A percentile compares a stretch with the other conserved stretches of the same genome.
Evolutionary conservation across 2,113 vertebrate species (phyloP).

Genomic region (Microcebus ravelobensis): DNA sequence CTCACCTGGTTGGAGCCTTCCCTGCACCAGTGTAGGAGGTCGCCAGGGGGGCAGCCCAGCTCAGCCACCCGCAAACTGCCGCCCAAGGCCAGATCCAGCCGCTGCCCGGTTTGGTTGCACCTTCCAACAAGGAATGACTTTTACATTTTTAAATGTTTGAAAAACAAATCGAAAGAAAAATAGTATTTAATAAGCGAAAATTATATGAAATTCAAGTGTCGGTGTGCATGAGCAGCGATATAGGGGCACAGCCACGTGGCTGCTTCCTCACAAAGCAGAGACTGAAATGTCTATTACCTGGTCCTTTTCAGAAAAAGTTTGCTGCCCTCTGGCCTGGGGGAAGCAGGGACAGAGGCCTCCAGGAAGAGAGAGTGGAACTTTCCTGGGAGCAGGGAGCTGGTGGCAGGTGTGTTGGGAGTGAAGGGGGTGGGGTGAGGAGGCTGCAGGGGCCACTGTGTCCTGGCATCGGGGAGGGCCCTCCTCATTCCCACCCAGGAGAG

Average conservation of each 20-base stretch:
- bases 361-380: not conserved
- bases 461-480: not conserved
- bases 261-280: not conserved
- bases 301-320: not conserved
- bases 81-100: not conserved
- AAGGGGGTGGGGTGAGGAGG: not conserved
- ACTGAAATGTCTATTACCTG: not conserved
- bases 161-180: slow-evolving; percentile 4
- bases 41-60: not conserved
- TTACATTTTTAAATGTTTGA: not conserved
- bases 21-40: fast-evolving
- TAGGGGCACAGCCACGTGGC: not conserved
- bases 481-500: not conserved
- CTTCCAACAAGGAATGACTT: not conserved
- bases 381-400: not conserved
- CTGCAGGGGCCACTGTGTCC: not conserved
- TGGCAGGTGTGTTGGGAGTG: fast-evolving
- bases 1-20: not conserved
- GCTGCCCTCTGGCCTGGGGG: not conserved
- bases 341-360: not conserved
- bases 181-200: not conserved
- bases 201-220: not conserved
- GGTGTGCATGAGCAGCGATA: not conserved
- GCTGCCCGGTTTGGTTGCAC: not conserved
- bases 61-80: not conserved